phyloP scores from a whole-genome alignment of 2,797 vertebrate genomes.

The Cephalopachus bancanus region DNA sequence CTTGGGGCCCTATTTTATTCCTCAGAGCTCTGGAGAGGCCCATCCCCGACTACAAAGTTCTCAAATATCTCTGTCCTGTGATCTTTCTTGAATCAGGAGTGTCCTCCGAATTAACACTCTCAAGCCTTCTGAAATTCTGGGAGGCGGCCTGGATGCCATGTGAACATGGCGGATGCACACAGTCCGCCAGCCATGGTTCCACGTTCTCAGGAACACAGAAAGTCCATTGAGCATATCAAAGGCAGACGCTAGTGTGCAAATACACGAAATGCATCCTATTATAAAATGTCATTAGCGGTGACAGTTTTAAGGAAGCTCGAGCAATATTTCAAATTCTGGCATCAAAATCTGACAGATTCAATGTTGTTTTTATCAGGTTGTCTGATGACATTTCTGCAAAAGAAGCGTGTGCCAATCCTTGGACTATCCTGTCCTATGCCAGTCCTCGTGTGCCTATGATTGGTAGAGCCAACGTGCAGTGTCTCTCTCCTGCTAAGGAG shows the following conservation, averaged over 20 bases:
- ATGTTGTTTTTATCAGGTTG: conserved; percentile 67
- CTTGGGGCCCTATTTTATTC: not conserved
- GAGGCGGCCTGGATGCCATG: too few relatives aligned
- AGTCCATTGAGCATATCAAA: not conserved
- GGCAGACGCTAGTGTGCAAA: not conserved
- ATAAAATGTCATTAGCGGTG: conserved; percentile 47
- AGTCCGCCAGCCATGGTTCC: not conserved
- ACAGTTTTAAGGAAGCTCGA: conserved; percentile 60
- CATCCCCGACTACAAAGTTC: not conserved
- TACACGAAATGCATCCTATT: not conserved
- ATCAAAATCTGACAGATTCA: conserved; percentile 65
- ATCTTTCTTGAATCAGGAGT: not conserved
- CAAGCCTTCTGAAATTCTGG: not conserved
- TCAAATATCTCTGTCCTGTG: too few relatives aligned
- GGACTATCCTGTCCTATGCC: not conserved
- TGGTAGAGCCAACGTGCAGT: not conserved
- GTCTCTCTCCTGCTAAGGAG: not conserved
- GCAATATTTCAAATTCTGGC: conserved; percentile 62
- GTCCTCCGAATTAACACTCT: not conserved
- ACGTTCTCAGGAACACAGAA: not conserved
- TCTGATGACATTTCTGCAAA: conserved; percentile 57
- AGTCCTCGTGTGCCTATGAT: not conserved
- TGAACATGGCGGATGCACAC: accelerated
- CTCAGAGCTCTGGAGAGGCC: not conserved
- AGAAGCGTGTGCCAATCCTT: not conserved